Base-by-base conservation (phyloP, 2,888 invertebrate genomes). In the Cerceris rybyensis region DNA sequence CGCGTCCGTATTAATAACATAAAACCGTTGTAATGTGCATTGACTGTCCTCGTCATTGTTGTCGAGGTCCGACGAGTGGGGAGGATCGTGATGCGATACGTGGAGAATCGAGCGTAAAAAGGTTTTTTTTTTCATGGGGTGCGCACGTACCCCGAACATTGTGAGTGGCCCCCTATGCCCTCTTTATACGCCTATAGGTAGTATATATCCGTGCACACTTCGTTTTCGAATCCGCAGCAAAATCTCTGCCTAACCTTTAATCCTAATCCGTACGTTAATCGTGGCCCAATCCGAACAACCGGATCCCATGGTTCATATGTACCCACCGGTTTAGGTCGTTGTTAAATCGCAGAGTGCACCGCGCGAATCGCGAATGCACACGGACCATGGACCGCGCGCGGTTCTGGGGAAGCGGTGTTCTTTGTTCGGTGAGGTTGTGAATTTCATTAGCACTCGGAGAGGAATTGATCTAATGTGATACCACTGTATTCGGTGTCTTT, bases 181-280 rank as follows among this genome's bases (percentile, higher is more conserved):
- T 42, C 28, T 11, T 39, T 52, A 28, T 41, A 7, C 28, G 7
- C 39, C 50, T 49, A 39, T 6, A 17, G 49, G 46, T n/a, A 57
- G 64, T 14, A 59, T 57, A 67, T 70, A 49, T 76, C 64, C 69
- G 76, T 70, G 77, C 77, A 78, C 80, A 52, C 68, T 81, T 74
- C 79, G 81, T 82, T 79, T 83, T 75, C 69, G 74, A 58, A 67
- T 71, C 78, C 81, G 74, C 76, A 82, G 57, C 73, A 77, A 87
- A 87, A 89, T 89, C 88, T 86, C 76, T 78, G 83, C 86, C 78
- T 81, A 79, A 28, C 28, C 81, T 83, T 86, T 91, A 90, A 91
- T 91, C 91, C 91, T 91, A 91, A 91, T 91, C 91, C 91, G 88
- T 85, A 88, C 91, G 91, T 89, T 91, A 91, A 91, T 91, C 91